Base-by-base conservation (phyloP, 2,113 vertebrate genomes). In the Psittacara wagleri region DNA sequence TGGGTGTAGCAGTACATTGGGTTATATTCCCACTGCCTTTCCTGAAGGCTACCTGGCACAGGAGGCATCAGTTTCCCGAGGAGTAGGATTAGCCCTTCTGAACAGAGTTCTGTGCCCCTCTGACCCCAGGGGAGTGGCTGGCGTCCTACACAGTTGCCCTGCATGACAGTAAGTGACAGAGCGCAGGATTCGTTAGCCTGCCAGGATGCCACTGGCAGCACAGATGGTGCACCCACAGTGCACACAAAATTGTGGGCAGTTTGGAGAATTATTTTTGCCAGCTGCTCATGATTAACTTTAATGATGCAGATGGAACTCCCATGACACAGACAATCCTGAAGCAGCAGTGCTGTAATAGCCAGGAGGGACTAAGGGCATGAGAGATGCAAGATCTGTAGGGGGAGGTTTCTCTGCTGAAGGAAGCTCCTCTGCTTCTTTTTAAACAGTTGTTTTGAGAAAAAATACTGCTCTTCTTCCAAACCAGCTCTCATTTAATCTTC, bases 161-260 rank as follows among this genome's bases (percentile, higher is more conserved):
- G 29, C 13, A 9, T 67, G 57, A 80, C 57, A 75, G 16, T 31
- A 39, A 43, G 44, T 57, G 86, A 57, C n/a, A 48, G 74, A 90
- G 52, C 23, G 31, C 48, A 77, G 74, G n/a, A 37, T 33, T 80
- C 41, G 20, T 67, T 57, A 81, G 14, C 18, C 37, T 61, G 41
- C 22, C 51, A 79, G 57, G 46, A 64, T 0, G 3, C 24, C 0
- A 2, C 7, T 0, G 1, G 31, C 0, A 0, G 52, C 33, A n/a
- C 1, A 2, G 57, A 24, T 1, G 1, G 13, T 0, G 2, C 46
- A 41, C 17, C 16, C 46, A 19, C 5, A 41, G 11, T 22, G 37
- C 41, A 22, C 44, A 46, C 3, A 7, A 27, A 44, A 22, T 67
- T 66, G 33, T 1, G 2, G 25, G 43, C 37, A 74, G 55, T 46